These are phyloP conservation scores for Encarsia formosa DNA, from an alignment of 2,888 invertebrate species.

Conservation along the genomic window DNA sequence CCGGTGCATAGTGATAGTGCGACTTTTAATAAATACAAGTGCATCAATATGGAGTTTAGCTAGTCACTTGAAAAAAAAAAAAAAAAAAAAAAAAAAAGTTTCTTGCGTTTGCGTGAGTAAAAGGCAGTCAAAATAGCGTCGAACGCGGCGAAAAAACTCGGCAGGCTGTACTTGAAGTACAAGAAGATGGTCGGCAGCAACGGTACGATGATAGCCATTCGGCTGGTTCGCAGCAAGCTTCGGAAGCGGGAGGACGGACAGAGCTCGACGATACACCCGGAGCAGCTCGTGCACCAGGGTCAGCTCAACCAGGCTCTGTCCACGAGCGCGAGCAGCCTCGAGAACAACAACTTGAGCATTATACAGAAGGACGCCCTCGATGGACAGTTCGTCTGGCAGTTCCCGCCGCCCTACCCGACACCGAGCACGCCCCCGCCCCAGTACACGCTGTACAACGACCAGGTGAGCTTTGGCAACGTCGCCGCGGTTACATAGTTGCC, in stretches of 20 bases:
- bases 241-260: conserved; percentile 79
- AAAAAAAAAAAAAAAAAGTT: neutral
- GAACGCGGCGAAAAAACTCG: conserved; percentile 38
- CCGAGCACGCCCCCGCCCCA: conserved; percentile 62
- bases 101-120: neutral
- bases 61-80: too few relatives aligned
- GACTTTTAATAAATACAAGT: too few relatives aligned
- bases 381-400: conserved; percentile 69
- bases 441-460: conserved; percentile 73
- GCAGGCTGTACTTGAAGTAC: conserved; percentile 45
- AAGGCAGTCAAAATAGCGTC: conserved; percentile 21
- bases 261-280: conserved; percentile 63
- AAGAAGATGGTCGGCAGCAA: conserved; percentile 81
- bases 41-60: neutral
- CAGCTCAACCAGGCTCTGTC: conserved; percentile 22
- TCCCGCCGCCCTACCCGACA: conserved; percentile 57
- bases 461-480: too few relatives aligned
- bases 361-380: conserved; percentile 40
- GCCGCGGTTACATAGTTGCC: too few relatives aligned
- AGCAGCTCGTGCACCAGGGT: conserved; percentile 37
- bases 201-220: conserved; percentile 82
- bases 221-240: conserved; percentile 87
- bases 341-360: conserved; percentile 45
- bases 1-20: too few relatives aligned
- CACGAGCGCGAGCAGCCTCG: conserved; percentile 8